phyloP scores from a whole-genome alignment of 2,113 vertebrate genomes.

The Laterallus jamaicensis region DNA sequence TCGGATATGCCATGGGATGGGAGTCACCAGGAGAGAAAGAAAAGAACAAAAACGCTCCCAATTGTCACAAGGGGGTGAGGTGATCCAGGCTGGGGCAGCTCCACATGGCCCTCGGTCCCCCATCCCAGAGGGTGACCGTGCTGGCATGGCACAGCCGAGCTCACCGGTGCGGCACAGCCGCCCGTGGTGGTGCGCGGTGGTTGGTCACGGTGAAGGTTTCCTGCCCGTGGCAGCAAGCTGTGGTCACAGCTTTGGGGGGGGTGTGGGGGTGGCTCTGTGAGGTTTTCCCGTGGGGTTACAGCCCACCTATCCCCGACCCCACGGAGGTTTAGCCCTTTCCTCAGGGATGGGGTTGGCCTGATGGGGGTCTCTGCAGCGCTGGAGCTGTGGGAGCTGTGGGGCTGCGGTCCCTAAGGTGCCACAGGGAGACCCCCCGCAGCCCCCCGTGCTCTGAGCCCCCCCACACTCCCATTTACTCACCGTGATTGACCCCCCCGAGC shows the following conservation, averaged over 20 bases:
- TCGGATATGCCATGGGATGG: slow-evolving; percentile 25
- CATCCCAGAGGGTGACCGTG: neutral
- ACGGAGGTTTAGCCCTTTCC: neutral
- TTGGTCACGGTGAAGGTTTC: accelerated
- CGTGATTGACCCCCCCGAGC: accelerated
- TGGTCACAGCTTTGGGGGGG: accelerated
- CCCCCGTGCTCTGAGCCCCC: neutral
- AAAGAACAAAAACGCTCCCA: slow-evolving; percentile 19
- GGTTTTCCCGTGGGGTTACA: neutral
- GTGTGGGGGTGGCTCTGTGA: neutral
- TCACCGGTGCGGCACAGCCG: neutral
- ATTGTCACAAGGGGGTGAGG: neutral
- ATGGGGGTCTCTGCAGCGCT: neutral
- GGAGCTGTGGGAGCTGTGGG: neutral
- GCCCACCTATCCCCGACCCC: neutral
- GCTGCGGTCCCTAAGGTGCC: neutral
- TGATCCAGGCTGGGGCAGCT: neutral
- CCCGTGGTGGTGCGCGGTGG: accelerated
- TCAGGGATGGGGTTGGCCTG: neutral
- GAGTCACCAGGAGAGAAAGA: slow-evolving; percentile 20
- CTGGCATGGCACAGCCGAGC: neutral
- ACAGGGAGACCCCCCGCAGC: neutral
- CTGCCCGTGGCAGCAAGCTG: neutral
- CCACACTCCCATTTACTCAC: neutral
- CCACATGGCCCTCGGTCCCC: neutral